Base-by-base conservation (phyloP, 2,113 vertebrate species). In the Cyphomyrus discorhynchus region DNA sequence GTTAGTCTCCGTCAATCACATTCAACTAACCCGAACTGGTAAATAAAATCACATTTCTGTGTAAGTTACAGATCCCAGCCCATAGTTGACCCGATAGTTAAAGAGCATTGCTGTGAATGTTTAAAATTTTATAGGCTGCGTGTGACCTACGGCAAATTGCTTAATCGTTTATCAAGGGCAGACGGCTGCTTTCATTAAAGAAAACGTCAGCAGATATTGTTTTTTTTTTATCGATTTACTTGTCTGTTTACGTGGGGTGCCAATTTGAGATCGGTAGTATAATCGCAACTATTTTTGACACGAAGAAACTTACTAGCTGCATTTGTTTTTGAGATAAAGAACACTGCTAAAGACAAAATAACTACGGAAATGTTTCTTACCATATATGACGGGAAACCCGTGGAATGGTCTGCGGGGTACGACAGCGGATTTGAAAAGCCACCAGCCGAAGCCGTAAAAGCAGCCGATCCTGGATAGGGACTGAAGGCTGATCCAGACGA, bases 311-410 rank as follows among this genome's bases (percentile, higher is more conserved):
- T 27, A 42, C 15, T 10, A 17, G 39, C 13, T 42, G 35, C 74
- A 42, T 39, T 39, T 39, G 15, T 35, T n/a, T 52, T 3, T 24
- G 4, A 27, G 80, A 45, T 24, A 45, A 84, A 50, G 1, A 31
- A 52, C 49, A 80, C 6, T 77, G n/a, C n/a, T 70, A 70, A 39
- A 86, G 1, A 86, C 42, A 50, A 46, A 49, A 46, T 50, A 50
- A 86, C 83, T 27, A 86, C 13, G n/a, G n/a, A 74, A 35, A 42
- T 27, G 31, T 24, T 11, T 27, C 96, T 97, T 97, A 99, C 98
- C 98, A 99, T 98, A 96, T 99, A 99, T 19, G 98, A 97, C 90
- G 98, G 97, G 95, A 99, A 99, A 96, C 97, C 98, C 62, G 97
- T 94, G 49, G 97, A 94, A 0, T 97, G 97, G 93, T 99, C 98